phyloP scores from a whole-genome alignment of 64 coral and sea anemone species.

The Dendrophyllia cribrosa region DNA sequence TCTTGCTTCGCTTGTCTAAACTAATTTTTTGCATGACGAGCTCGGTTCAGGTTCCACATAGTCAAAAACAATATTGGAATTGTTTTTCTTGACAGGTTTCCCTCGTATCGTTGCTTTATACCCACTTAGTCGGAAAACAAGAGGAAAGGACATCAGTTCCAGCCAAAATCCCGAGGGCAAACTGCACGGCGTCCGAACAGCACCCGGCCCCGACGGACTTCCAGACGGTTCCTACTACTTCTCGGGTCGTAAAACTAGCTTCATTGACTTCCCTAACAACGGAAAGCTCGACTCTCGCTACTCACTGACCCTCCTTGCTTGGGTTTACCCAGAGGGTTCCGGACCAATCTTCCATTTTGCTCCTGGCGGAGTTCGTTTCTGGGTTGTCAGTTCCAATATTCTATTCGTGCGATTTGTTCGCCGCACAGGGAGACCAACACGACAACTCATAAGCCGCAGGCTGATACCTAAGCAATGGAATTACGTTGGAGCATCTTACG shows the following conservation, averaged over 20 bases:
- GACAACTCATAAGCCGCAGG: conserved; percentile 5
- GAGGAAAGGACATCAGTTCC: conserved; percentile 75
- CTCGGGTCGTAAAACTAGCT: conserved; percentile 66
- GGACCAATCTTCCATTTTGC: conserved; percentile 90
- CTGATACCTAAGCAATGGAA: conserved; percentile 58
- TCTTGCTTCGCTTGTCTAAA: no score
- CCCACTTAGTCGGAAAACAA: conserved; percentile 61
- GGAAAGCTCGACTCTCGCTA: conserved; percentile 80
- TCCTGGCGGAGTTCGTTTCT: conserved; percentile 77
- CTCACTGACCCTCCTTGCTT: conserved; percentile 84
- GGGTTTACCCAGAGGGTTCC: conserved; percentile 76
- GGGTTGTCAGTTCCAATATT: conserved; percentile 57
- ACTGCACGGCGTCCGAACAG: conserved; percentile 44
- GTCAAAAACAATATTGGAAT: no score
- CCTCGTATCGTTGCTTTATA: conserved; percentile 84
- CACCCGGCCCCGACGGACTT: conserved; percentile 75
- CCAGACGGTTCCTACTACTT: conserved; percentile 79
- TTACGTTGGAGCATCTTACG: conserved; percentile 72
- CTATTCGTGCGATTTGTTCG: conserved; percentile 68
- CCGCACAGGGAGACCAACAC: conserved; percentile 51
- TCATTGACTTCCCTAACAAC: conserved; percentile 81
- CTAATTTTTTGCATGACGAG: no score
- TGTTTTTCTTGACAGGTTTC: conserved; percentile 35
- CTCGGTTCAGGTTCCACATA: no score
- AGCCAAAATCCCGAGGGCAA: conserved; percentile 61